These are phyloP conservation scores for Trinorchestia longiramus DNA, from an alignment of 1,140 invertebrate genomes.

Conservation along the genomic window DNA sequence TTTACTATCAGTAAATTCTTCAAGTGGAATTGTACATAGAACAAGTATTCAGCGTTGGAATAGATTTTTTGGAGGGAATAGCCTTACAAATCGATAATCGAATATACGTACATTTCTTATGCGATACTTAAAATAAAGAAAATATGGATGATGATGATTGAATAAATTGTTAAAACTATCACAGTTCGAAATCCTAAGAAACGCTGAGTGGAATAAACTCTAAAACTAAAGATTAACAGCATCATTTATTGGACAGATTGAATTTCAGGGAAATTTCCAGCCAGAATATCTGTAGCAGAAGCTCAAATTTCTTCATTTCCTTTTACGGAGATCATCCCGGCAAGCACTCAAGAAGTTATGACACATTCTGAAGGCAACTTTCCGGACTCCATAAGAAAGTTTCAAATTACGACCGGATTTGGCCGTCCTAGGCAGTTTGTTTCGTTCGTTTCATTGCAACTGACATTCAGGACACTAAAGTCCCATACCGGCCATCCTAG, in stretches of 20 bases:
- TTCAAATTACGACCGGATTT: slow-evolving; percentile 54
- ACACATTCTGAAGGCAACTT: slow-evolving; percentile 50
- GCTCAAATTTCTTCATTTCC: slow-evolving; percentile 49
- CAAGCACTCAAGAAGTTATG: slow-evolving; percentile 54
- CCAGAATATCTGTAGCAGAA: neutral
- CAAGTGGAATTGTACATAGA: no score
- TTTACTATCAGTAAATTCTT: no score
- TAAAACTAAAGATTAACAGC: neutral
- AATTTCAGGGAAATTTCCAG: neutral
- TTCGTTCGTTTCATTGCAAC: slow-evolving; percentile 51
- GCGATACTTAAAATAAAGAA: neutral
- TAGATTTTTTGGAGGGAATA: no score
- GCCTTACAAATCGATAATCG: neutral
- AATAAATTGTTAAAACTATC: neutral
- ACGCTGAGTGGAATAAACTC: neutral
- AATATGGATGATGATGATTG: neutral
- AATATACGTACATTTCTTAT: no score
- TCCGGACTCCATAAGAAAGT: slow-evolving; percentile 47
- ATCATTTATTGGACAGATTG: neutral
- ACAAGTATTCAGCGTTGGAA: no score
- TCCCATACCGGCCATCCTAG: neutral
- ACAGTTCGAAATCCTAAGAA: neutral
- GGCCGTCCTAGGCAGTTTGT: slow-evolving; percentile 40
- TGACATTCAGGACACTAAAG: slow-evolving; percentile 5
- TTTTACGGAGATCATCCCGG: slow-evolving; percentile 48